Percentiles rank a stretch among this genome's conserved stretches.
Evolutionary conservation across 92 coral and sea anemone species (phyloP).

Genomic region (Siderastrea siderea): DNA sequence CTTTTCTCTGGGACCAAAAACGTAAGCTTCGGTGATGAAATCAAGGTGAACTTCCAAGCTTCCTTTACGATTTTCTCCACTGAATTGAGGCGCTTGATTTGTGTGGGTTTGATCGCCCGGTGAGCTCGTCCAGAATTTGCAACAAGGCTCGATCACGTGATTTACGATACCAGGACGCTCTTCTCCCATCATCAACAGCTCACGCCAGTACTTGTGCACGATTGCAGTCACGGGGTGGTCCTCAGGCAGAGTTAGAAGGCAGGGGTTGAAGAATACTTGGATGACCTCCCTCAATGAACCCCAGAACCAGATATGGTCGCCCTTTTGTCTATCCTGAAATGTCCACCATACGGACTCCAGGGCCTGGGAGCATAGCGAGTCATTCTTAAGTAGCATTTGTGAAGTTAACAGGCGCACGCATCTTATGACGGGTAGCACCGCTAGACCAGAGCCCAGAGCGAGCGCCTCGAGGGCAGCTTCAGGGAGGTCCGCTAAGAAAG

Average conservation of each 20-base stretch:
- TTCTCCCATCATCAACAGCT: slow-evolving; percentile 75
- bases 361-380: slow-evolving; percentile 54
- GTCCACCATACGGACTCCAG: slow-evolving; percentile 87
- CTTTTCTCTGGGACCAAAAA: slow-evolving; percentile 87
- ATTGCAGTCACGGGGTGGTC: slow-evolving; percentile 74
- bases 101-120: not conserved
- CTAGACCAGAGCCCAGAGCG: slow-evolving; percentile 73
- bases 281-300: slow-evolving; percentile 70
- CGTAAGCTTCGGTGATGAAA: slow-evolving; percentile 69
- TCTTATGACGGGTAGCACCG: slow-evolving; percentile 73
- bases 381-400: slow-evolving; percentile 56
- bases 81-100: slow-evolving; percentile 5
- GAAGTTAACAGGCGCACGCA: slow-evolving; percentile 83
- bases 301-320: slow-evolving; percentile 83
- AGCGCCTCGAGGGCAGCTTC: slow-evolving; percentile 82
- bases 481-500: slow-evolving; percentile 54
- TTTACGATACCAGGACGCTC: slow-evolving; percentile 87
- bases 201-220: slow-evolving; percentile 70
- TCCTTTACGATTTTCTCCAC: slow-evolving; percentile 22
- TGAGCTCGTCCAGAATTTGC: slow-evolving; percentile 76
- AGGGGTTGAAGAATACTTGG: slow-evolving; percentile 77
- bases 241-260: slow-evolving; percentile 78
- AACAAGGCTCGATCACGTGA: slow-evolving; percentile 82
- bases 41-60: slow-evolving; percentile 74
- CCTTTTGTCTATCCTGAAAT: slow-evolving; percentile 78